Evolutionary conservation across 2,113 vertebrate genomes (phyloP), one percentile per base, ranked within the genome.

Genomic region (Myrmophylax atrothorax): DNA sequence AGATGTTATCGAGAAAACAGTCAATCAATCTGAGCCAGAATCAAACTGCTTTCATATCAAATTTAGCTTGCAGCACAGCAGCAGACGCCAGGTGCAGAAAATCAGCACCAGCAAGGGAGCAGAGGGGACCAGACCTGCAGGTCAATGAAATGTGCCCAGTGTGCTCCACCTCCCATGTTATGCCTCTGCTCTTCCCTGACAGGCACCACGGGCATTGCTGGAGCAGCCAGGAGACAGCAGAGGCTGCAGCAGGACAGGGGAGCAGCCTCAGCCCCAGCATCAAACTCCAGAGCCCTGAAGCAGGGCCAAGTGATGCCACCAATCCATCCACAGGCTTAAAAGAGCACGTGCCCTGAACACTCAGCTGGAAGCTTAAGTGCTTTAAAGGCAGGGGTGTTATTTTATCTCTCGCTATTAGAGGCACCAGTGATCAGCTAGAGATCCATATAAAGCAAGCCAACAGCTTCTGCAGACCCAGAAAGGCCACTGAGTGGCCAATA

Each of bases 311-410:
- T 15, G 24, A 44, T n/a, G 47, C n/a, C 55, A 74, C 37, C 44
- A 40, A 60, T 44, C 44, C 58, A 60, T 15, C 47, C n/a, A 17
- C 14, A n/a, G 90, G 62, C 87, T 87, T 94, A 38, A 42, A 75
- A 63, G 69, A 74, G 44, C 62, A 63, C 10, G 0, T 66, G 69
- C 70, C n/a, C 55, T 62, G 12, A 84, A 67, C 60, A 17, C 76
- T 74, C 60, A 72, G 24, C n/a, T 90, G 52, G 64, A 77, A 81
- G 81, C 92, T 92, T 80, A 90, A 94, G n/a, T n/a, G 58, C 59
- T 84, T 80, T 77, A 86, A 88, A 81, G 24, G 29, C 40, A 81
- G 38, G 25, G 25, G 4, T 59, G 15, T 79, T 94, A 91, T 40
- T 92, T 88, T 88, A 64, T 69, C 59, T 59, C 62, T 56, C 8